Evolutionary conservation across 2,113 vertebrate genomes (phyloP), one percentile per base, ranked within the genome.

Genomic region (Podarcis cretensis): DNA sequence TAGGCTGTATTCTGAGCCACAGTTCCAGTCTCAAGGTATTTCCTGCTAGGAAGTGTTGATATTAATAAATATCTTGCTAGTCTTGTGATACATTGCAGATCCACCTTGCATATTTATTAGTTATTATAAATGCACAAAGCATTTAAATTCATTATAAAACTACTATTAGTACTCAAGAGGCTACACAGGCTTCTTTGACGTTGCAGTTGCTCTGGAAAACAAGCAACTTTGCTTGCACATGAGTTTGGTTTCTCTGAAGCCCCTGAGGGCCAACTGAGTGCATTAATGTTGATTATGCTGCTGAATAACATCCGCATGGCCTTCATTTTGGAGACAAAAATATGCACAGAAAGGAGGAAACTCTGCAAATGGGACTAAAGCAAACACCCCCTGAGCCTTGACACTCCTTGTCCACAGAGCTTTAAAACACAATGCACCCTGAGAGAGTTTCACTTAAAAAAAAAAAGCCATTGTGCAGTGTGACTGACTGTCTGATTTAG

Each of bases 141-240:
- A 32, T 54, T 68, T 35, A 12, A 1, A 25, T 59, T 54, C 83
- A 91, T 91, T 89, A 79, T 69, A 69, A 25, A 89, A 89, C 90
- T 77, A 74, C 54, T 8, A 20, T 63, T 63, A 43, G 54, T 1
- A 14, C 87, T 91, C 83, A 73, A 48, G 90, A 92, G 92, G 79
- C 91, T 86, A 25, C 48, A 25, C 69, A 69, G 85, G 66, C 81
- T 90, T 90, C 92, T 94, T 93, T 87, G 90, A 79, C 73, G 89
- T 90, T 91, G 91, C 88, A 92, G 87, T 87, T 90, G 92, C 81
- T 90, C 91, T 92, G 20, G 0, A 83, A 92, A 93, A 91, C 92
- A 79, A 91, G 89, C 86, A 81, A 21, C 89, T 92, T 89, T 75
- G 87, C 89, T 94, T 93, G 89, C 91, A 92, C 68, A 76, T 90